Conservation (phyloP, 2,888 invertebrate genomes). For the Athetis lepigone region DNA sequence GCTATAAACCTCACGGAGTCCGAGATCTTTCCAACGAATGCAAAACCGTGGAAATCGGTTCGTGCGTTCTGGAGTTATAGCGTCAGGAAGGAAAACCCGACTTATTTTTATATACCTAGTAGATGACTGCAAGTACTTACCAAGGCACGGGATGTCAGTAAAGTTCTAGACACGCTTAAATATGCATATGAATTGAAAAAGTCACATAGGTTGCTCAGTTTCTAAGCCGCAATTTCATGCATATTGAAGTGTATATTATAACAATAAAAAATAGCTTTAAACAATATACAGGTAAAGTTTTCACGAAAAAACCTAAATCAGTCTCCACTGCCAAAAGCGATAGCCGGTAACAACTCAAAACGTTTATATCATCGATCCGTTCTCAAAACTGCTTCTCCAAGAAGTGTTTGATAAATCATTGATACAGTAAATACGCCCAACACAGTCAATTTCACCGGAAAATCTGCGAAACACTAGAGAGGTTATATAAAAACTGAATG, state of each 20-base stretch:
- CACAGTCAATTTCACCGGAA: conserved; percentile 37
- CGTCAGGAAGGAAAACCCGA: too few relatives aligned
- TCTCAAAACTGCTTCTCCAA: conserved; percentile 22
- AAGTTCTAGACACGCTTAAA: too few relatives aligned
- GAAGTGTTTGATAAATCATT: conserved; percentile 43
- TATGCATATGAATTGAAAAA: too few relatives aligned
- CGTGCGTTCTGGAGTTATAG: too few relatives aligned
- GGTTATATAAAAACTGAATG: conserved; percentile 14
- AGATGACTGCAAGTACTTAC: too few relatives aligned
- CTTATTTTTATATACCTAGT: too few relatives aligned
- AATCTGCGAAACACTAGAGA: conserved; percentile 3
- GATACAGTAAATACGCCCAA: conserved; percentile 39
- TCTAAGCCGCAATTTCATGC: too few relatives aligned
- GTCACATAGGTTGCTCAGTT: too few relatives aligned
- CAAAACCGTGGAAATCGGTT: too few relatives aligned
- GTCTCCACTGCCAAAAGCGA: conserved; percentile 6
- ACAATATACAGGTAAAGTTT: conserved; percentile 11
- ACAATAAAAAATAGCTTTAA: neutral
- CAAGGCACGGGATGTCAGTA: too few relatives aligned
- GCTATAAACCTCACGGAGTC: too few relatives aligned
- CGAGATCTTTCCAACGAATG: too few relatives aligned
- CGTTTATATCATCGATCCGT: conserved; percentile 27
- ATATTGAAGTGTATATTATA: neutral
- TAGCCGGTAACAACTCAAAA: conserved; percentile 25
- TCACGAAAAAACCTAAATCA: conserved; percentile 4